These are phyloP conservation scores for Agonopterix arenella DNA, from an alignment of 2,888 invertebrate genomes.

Conservation along the genomic window DNA sequence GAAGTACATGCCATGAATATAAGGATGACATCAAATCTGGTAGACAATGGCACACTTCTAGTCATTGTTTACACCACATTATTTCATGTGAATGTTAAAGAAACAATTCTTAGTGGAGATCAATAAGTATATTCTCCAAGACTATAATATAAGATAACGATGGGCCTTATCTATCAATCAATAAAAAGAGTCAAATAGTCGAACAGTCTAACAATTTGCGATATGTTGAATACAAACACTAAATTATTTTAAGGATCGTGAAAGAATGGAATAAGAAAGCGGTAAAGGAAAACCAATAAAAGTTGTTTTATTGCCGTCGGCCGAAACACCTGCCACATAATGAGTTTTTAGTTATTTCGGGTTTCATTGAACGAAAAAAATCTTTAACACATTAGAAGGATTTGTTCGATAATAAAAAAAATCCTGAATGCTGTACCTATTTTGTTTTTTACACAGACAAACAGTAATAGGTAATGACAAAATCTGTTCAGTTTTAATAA, in stretches of 20 bases:
- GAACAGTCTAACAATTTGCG: constrained; percentile 4
- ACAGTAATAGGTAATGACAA: no score
- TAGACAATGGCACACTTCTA: no score
- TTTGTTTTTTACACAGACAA: no score
- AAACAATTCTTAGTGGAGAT: no score
- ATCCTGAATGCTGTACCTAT: not conserved
- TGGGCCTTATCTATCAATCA: no score
- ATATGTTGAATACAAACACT: constrained; percentile 15
- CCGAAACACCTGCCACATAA: constrained; percentile 58
- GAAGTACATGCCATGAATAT: no score
- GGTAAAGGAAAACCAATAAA: constrained; percentile 56
- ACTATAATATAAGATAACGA: no score
- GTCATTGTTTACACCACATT: no score
- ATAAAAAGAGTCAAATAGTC: not conserved
- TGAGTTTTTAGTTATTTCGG: constrained; percentile 46
- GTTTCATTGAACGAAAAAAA: constrained; percentile 6
- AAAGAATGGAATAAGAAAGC: constrained; percentile 40
- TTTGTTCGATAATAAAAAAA: not conserved
- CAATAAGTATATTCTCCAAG: no score
- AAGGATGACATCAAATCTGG: no score
- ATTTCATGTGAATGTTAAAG: no score
- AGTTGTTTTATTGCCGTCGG: constrained; percentile 50
- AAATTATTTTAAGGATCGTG: constrained; percentile 28
- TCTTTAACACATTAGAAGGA: not conserved
- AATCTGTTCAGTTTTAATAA: no score